Evolutionary conservation across 2,797 vertebrate species (phyloP).

Genomic region (Hemitrygon akajei): DNA sequence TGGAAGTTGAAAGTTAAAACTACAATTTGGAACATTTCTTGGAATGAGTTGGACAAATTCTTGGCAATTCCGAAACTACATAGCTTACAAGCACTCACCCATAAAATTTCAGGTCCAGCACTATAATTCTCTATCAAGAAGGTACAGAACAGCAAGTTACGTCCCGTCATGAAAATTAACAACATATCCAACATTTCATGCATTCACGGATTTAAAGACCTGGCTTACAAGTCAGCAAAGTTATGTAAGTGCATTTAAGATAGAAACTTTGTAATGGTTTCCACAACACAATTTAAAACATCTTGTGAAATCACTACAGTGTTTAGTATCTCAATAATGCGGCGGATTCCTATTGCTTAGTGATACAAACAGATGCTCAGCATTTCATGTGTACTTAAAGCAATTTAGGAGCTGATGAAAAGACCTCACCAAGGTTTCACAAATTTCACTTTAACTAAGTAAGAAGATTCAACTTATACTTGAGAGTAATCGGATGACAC

Average conservation of each 20-base stretch:
- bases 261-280: background rate
- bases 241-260: background rate
- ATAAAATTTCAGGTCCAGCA: background rate
- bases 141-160: background rate
- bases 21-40: background rate
- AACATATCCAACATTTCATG: background rate
- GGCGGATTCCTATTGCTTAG: background rate
- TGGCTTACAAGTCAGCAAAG: background rate
- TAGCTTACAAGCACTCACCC: background rate
- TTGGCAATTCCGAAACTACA: background rate
- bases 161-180: background rate
- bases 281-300: background rate
- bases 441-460: background rate
- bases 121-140: background rate
- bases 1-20: no score
- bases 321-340: background rate
- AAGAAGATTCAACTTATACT: background rate
- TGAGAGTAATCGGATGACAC: background rate
- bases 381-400: background rate
- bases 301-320: background rate
- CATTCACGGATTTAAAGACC: background rate
- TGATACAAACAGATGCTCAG: conserved; percentile 20
- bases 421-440: background rate
- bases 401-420: background rate
- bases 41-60: background rate